These are phyloP conservation scores for Samia ricini DNA, from an alignment of 1,140 invertebrate genomes.

Conservation along the genomic window DNA sequence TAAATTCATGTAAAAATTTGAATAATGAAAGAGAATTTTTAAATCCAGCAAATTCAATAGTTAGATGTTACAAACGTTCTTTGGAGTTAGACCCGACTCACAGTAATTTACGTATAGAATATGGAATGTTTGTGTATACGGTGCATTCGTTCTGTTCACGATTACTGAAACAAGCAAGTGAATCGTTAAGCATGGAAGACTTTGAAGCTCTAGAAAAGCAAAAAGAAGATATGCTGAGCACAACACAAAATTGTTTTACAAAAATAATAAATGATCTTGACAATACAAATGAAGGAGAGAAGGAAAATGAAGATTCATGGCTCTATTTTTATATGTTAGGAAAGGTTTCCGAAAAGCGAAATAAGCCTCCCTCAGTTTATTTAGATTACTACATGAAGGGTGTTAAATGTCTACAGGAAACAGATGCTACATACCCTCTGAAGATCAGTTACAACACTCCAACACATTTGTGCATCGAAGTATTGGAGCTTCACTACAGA, in stretches of 20 bases:
- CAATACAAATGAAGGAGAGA: slow-evolving; percentile 74
- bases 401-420: slow-evolving; percentile 85
- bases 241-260: slow-evolving; percentile 87
- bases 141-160: slow-evolving; percentile 93
- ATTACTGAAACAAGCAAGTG: slow-evolving; percentile 87
- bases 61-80: slow-evolving; percentile 88
- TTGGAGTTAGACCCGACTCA: slow-evolving; percentile 84
- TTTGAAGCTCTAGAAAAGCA: slow-evolving; percentile 86
- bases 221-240: slow-evolving; percentile 87
- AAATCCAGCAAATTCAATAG: slow-evolving; percentile 83
- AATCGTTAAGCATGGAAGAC: slow-evolving; percentile 87
- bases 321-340: slow-evolving; percentile 95
- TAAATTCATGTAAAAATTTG: slow-evolving; percentile 85
- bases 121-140: slow-evolving; percentile 91
- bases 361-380: slow-evolving; percentile 84
- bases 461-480: slow-evolving; percentile 91
- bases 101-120: slow-evolving; percentile 92
- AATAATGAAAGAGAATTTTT: slow-evolving; percentile 85
- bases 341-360: slow-evolving; percentile 92
- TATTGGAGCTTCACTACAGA: slow-evolving; percentile 90
- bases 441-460: slow-evolving; percentile 92
- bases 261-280: slow-evolving; percentile 81
- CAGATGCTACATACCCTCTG: slow-evolving; percentile 90
- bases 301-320: slow-evolving; percentile 89
- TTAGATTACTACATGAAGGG: slow-evolving; percentile 89